A percentile compares a stretch with the other conserved stretches of the same genome.
Conservation (phyloP, 2,888 invertebrate genomes). For the Synanthedon tipuliformis region DNA sequence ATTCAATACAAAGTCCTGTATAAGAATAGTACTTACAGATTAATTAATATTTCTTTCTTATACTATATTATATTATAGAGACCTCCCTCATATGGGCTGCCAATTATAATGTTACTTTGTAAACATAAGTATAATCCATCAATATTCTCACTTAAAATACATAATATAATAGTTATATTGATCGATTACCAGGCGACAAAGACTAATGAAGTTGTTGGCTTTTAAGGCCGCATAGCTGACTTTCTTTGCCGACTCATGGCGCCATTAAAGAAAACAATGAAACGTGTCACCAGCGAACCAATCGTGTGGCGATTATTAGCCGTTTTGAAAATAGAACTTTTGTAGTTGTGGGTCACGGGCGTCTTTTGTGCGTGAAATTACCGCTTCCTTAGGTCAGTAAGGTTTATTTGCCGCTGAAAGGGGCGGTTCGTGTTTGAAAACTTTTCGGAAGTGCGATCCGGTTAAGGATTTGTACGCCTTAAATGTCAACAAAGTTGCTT, state of each 20-base stretch:
- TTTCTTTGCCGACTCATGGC: not conserved
- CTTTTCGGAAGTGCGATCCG: not conserved
- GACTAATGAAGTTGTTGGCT: not conserved
- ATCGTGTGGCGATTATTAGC: conserved; percentile 14
- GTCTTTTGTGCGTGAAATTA: conserved; percentile 12
- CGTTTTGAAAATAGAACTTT: conserved; percentile 11
- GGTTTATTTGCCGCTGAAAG: conserved; percentile 4
- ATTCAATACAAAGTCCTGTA: no score
- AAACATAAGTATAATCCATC: not conserved
- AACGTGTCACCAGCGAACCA: conserved; percentile 7
- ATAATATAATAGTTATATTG: not conserved
- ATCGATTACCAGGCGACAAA: not conserved
- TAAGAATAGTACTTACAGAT: no score
- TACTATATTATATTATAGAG: no score
- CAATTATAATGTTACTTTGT: no score
- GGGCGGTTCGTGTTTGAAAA: not conserved
- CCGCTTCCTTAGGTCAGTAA: conserved; percentile 7
- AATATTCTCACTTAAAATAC: not conserved
- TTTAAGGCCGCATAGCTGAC: not conserved
- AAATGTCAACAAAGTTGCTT: conserved; percentile 12
- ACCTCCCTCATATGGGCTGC: no score
- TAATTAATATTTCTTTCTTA: no score
- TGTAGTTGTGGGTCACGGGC: conserved; percentile 13
- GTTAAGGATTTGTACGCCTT: conserved; percentile 8
- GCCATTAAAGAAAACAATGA: conserved; percentile 2